Percentiles rank a stretch among this genome's conserved stretches.
These are phyloP conservation scores for Caenorhabditis sp. DNA, from an alignment of 2,888 invertebrate genomes.

Conservation along the genomic window DNA sequence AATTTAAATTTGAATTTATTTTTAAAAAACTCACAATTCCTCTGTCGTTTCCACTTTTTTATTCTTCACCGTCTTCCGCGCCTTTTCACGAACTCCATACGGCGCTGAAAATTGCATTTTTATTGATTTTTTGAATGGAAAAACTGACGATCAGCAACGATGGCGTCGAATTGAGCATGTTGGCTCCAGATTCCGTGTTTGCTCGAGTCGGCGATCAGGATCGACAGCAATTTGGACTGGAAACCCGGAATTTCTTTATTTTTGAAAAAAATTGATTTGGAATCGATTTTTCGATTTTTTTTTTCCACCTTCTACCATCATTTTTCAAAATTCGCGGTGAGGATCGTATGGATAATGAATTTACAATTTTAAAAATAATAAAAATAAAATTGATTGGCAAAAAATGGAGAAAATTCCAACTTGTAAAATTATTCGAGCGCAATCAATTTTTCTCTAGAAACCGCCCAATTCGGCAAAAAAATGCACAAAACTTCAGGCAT, in stretches of 20 bases:
- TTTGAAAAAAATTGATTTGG: neutral
- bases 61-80: constrained; percentile 89
- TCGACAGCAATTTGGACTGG: constrained; percentile 88
- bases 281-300: neutral
- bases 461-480: too few relatives aligned
- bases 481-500: too few relatives aligned
- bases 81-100: constrained; percentile 96
- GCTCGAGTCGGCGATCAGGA: constrained; percentile 94
- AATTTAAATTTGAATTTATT: neutral
- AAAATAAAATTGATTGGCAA: too few relatives aligned
- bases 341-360: too few relatives aligned
- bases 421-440: too few relatives aligned
- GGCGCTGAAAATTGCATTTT: constrained; percentile 88
- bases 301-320: too few relatives aligned
- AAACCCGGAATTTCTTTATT: too few relatives aligned
- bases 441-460: too few relatives aligned
- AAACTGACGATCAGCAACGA: constrained; percentile 91
- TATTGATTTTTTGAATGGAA: neutral
- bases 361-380: too few relatives aligned
- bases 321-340: too few relatives aligned
- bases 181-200: constrained; percentile 88
- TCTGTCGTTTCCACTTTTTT: constrained; percentile 22
- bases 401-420: too few relatives aligned
- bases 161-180: constrained; percentile 89
- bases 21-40: constrained; percentile 36